Evolutionary conservation across 2,888 invertebrate species (phyloP), one percentile per base, ranked within the genome.

Genomic region (Chloroclysta siterata): DNA sequence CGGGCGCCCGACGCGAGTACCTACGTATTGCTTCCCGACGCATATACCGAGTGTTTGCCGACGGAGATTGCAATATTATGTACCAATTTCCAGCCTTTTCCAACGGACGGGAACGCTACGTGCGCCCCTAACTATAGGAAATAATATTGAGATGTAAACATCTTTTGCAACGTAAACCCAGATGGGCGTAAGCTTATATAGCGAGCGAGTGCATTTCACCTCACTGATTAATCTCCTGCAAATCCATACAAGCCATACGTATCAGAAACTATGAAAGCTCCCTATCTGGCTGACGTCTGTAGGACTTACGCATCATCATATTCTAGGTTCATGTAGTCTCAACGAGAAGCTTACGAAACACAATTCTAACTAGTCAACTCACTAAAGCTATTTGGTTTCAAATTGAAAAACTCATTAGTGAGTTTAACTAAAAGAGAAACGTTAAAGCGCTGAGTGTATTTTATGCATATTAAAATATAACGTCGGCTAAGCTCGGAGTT

Each of bases 1-100:
- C 87, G 68, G 73, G 74, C 81, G 80, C 83, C 79, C 80, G 79
- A 72, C 79, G 75, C 79, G 81, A 76, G 79, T 65, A 58, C 60
- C 57, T 84, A 82, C 80, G 85, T 88, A 87, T 88, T 84, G 73
- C 77, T 83, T 85, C 82, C 83, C 78, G 84, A 85, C 83, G 83
- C 85, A 86, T 78, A 83, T 78, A 79, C 78, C 71, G 74, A 78
- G 73, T 89, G 86, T 89, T 89, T 89, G 85, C 83, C 66, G 74
- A 82, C 82, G 84, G 88, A 89, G 87, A 89, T 89, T 89, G 89
- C 89, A 88, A 88, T 89, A 88, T 88, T 87, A 87, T 88, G 88
- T 87, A 87, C 84, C 85, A 83, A 89, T 84, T 84, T 80, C 81
- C 71, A 80, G 81, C 80, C 80, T 83, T 82, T 84, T 82, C 81